phyloP scores from a whole-genome alignment of 2,888 invertebrate genomes.

The Corythucha ciliata region DNA sequence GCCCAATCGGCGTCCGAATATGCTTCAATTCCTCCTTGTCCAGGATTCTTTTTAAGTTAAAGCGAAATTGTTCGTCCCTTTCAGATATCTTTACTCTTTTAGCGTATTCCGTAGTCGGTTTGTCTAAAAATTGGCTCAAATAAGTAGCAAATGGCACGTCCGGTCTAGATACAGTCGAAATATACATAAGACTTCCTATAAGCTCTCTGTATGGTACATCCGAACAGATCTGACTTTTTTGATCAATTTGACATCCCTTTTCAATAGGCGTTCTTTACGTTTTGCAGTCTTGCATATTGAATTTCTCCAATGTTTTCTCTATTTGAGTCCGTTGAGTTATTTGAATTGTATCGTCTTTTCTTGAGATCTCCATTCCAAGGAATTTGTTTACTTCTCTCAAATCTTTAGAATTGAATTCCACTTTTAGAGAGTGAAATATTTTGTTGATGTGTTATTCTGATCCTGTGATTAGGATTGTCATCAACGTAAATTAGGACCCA shows the following conservation, averaged over 20 bases:
- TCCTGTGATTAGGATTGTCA: constrained; percentile 1
- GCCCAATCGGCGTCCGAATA: background rate
- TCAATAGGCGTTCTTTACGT: constrained; percentile 17
- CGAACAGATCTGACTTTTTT: background rate
- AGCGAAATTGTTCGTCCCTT: background rate
- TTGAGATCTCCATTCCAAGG: constrained; percentile 4
- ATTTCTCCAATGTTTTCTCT: constrained; percentile 13
- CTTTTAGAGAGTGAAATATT: background rate
- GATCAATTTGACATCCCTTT: constrained; percentile 12
- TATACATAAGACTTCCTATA: constrained; percentile 18
- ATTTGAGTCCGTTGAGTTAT: constrained; percentile 16
- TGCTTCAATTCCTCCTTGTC: too few species aligned
- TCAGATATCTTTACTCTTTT: constrained; percentile 12
- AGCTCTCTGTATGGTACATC: constrained; percentile 24
- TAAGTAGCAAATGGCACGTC: constrained; percentile 15
- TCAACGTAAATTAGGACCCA: constrained; percentile 12
- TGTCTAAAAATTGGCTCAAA: constrained; percentile 23
- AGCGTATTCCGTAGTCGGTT: constrained; percentile 23
- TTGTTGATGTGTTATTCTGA: background rate
- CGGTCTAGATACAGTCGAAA: constrained; percentile 7
- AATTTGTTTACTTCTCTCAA: constrained; percentile 6
- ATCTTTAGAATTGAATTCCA: constrained; percentile 14
- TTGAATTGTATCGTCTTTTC: constrained; percentile 9
- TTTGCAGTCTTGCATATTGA: constrained; percentile 20
- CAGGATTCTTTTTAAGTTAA: too few species aligned